A percentile compares a stretch with the other conserved stretches of the same genome.
Conservation (phyloP, 2,888 invertebrate species). For the Aethes cnicana region DNA sequence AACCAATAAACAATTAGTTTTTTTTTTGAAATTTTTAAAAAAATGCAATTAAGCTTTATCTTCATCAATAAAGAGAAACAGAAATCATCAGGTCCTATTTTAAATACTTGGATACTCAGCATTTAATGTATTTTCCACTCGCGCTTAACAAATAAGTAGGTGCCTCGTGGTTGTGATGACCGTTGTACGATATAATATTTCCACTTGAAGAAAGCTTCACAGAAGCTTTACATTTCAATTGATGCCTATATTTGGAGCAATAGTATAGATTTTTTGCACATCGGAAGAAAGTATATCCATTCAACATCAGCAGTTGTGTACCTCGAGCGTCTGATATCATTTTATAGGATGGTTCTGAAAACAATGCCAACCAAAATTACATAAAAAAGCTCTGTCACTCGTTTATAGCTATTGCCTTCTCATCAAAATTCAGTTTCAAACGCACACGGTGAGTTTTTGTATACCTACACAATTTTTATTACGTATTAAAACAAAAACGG, state of each 20-base stretch:
- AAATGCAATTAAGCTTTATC: too few species aligned
- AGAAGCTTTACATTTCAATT: slow-evolving; percentile 7
- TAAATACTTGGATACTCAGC: not conserved
- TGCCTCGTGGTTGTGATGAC: slow-evolving; percentile 22
- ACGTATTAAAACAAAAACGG: too few species aligned
- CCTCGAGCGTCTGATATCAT: slow-evolving; percentile 19
- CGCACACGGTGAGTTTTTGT: too few species aligned
- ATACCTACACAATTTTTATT: too few species aligned
- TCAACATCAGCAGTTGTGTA: slow-evolving; percentile 13
- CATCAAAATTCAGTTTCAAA: too few species aligned
- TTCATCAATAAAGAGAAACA: too few species aligned
- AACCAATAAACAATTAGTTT: too few species aligned
- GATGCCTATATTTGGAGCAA: slow-evolving; percentile 10
- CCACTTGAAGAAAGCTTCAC: slow-evolving; percentile 15
- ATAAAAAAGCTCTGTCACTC: too few species aligned
- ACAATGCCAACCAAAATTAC: slow-evolving; percentile 6
- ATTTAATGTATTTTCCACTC: not conserved
- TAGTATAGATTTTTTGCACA: not conserved
- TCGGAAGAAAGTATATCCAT: slow-evolving; percentile 20
- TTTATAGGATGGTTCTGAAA: slow-evolving; percentile 13
- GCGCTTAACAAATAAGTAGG: slow-evolving; percentile 10
- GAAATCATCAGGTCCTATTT: too few species aligned
- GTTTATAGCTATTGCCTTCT: too few species aligned
- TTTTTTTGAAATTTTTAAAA: too few species aligned
- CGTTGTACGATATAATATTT: not conserved